Base-by-base conservation (phyloP, 2,888 invertebrate genomes). In the Reticulitermes lucifugus region DNA sequence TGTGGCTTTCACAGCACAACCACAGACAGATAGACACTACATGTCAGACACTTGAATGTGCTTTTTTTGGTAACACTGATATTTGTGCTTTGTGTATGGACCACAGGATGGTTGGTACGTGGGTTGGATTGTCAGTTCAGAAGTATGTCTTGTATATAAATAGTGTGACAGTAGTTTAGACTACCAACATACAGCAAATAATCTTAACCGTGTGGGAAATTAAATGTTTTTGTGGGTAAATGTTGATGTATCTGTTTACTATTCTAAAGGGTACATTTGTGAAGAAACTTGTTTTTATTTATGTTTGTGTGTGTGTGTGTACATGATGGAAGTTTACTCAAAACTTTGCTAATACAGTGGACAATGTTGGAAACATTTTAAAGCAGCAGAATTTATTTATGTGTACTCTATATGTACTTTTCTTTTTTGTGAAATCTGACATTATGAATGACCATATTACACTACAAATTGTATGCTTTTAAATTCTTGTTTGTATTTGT, bases 41-140 rank as follows among this genome's bases (percentile, higher is more conserved):
- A 75, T 29, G 35, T 71, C 51, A 73, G 51, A 35, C 77, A 75
- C 18, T 35, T 77, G 55, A 75, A 83, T 83, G 83, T 83, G 83
- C 83, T 83, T 83, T n/a, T 25, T 35, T 25, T 83, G 83, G 73
- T 83, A 71, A 83, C 83, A 71, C 75, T 83, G 55, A 75, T 83
- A 83, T 83, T 83, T 83, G 83, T 83, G 83, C 83, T 83, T 83
- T 83, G 73, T 75, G 83, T 73, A 83, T 83, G 83, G 29, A 73
- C 71, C 46, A 79, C 71, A 60, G 35, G 29, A 79, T 84, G 79
- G 65, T 84, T 84, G 46, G 65, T 77, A 46, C 77, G 22, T 77
- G 77, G 77, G 77, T 46, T 77, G 77, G 41, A 77, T 46, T 65
- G 65, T 65, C n/a, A 65, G 25, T 65, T 65, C 25, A 65, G 65